Evolutionary conservation across 2,113 vertebrate species (phyloP).

Genomic region (Pipra filicauda): DNA sequence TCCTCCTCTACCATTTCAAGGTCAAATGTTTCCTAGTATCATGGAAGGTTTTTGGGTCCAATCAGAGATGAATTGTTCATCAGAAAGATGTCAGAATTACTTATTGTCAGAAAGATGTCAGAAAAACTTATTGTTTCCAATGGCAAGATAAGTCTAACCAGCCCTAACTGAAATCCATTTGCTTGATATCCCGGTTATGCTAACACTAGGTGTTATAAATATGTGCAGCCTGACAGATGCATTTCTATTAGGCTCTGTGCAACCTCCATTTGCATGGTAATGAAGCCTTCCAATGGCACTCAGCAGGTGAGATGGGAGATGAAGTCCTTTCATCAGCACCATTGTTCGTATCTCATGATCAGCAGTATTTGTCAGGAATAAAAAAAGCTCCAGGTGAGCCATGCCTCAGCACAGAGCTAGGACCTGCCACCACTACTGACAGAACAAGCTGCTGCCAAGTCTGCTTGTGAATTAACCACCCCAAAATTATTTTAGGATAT

Average conservation of each 20-base stretch:
- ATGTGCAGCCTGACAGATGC: not conserved
- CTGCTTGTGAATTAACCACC: not conserved
- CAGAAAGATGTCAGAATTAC: not conserved
- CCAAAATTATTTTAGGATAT: not conserved
- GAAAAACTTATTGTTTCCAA: not conserved
- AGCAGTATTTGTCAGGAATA: not conserved
- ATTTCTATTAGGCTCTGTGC: constrained; percentile 4
- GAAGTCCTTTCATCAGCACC: not conserved
- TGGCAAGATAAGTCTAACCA: not conserved
- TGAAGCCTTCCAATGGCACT: not conserved
- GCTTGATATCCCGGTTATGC: not conserved
- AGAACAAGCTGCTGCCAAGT: not conserved
- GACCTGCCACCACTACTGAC: not conserved
- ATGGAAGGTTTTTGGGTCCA: not conserved
- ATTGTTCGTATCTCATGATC: not conserved
- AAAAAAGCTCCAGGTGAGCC: not conserved
- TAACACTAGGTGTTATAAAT: not conserved
- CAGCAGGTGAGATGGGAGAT: not conserved
- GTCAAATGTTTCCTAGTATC: not conserved
- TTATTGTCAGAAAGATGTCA: not conserved
- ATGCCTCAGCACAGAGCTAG: not conserved
- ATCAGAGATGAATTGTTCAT: not conserved
- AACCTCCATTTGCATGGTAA: constrained; percentile 46
- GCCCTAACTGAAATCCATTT: not conserved
- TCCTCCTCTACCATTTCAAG: not conserved